Evolutionary conservation across 2,797 vertebrate species (phyloP).

Genomic region (Tadarida brasiliensis): DNA sequence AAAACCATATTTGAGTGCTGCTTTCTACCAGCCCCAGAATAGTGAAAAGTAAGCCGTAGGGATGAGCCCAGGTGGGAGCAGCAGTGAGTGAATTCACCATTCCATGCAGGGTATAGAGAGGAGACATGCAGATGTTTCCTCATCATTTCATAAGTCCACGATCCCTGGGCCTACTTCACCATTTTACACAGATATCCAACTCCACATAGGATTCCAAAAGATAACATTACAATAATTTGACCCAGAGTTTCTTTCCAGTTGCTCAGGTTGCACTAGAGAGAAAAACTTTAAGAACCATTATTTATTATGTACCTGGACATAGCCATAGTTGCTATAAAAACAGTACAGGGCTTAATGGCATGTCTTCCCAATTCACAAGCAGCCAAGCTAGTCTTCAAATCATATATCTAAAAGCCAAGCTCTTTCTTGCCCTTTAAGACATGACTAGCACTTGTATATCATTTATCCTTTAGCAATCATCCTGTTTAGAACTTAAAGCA

Average conservation of each 20-base stretch:
- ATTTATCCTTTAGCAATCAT: not conserved
- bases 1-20: not conserved
- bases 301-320: not conserved
- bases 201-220: not conserved
- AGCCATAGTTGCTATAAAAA: not conserved
- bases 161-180: not conserved
- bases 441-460: not conserved
- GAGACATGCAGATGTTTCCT: not conserved
- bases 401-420: not conserved
- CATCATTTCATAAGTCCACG: not conserved
- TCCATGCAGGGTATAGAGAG: not conserved
- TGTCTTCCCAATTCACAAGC: not conserved
- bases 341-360: not conserved
- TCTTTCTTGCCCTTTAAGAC: not conserved
- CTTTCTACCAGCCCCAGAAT: not conserved
- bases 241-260: not conserved
- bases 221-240: not conserved
- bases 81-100: not conserved
- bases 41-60: not conserved
- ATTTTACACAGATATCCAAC: not conserved
- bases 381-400: not conserved
- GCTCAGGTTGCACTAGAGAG: not conserved
- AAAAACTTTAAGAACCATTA: not conserved
- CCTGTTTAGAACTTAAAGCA: not conserved
- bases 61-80: not conserved